A percentile compares a stretch with the other conserved stretches of the same genome.
Conservation (phyloP, 2,888 invertebrate species). For the Poecilus cupreus region DNA sequence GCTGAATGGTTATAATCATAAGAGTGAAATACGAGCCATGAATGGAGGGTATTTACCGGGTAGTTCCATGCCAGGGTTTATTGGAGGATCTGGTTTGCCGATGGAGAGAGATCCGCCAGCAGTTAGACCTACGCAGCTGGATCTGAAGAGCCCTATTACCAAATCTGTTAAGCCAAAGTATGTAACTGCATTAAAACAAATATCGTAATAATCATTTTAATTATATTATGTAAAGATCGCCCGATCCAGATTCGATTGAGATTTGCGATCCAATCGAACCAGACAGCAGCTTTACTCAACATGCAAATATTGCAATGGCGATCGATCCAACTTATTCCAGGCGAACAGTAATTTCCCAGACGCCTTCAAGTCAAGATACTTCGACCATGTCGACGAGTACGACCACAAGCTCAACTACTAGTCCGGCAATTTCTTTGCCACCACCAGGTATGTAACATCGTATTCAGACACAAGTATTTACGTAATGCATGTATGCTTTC, state of each 20-base stretch:
- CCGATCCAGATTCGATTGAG: slow-evolving; percentile 58
- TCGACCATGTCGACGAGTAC: slow-evolving; percentile 68
- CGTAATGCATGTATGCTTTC: neutral
- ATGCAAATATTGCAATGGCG: slow-evolving; percentile 79
- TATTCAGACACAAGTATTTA: neutral
- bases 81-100: slow-evolving; percentile 56
- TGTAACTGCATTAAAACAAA: no score
- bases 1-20: slow-evolving; percentile 63
- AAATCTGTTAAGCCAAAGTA: slow-evolving; percentile 65
- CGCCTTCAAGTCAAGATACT: slow-evolving; percentile 69
- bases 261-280: slow-evolving; percentile 49
- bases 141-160: slow-evolving; percentile 64
- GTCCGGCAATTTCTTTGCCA: slow-evolving; percentile 68
- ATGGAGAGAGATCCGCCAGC: slow-evolving; percentile 59
- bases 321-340: slow-evolving; percentile 80
- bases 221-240: neutral
- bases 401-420: slow-evolving; percentile 66
- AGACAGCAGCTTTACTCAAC: slow-evolving; percentile 65
- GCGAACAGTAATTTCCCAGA: slow-evolving; percentile 63
- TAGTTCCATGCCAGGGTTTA: slow-evolving; percentile 30
- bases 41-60: slow-evolving; percentile 53
- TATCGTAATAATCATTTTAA: no score
- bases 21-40: slow-evolving; percentile 62
- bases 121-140: slow-evolving; percentile 70
- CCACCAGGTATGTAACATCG: slow-evolving; percentile 64